Conservation (phyloP, 35 echinoderm and acorn worm species). For the Holothuria glaberrima region DNA sequence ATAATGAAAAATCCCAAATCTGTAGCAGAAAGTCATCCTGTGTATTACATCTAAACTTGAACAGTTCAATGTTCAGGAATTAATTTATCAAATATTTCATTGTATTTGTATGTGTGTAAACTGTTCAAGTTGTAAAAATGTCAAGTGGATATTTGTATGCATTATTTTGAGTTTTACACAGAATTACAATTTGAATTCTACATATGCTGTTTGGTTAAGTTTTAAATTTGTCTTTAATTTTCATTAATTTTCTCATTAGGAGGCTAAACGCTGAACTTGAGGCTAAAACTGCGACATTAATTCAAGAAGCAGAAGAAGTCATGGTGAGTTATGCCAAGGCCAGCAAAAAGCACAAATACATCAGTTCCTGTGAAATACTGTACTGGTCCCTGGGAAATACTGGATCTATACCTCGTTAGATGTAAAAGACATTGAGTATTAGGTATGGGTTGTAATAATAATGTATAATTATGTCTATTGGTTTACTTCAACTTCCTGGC, state of each 20-base stretch:
- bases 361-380: background rate
- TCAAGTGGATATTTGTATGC: background rate
- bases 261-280: constrained; percentile 94
- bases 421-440: too few relatives aligned
- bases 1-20: too few relatives aligned
- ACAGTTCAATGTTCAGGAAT: too few relatives aligned
- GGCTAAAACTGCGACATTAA: constrained; percentile 92
- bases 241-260: constrained; percentile 33
- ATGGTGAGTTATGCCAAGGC: constrained; percentile 72
- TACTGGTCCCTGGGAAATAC: background rate
- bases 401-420: background rate
- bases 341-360: background rate
- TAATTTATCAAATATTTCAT: too few relatives aligned
- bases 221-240: too few relatives aligned
- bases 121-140: background rate
- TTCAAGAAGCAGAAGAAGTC: constrained; percentile 92
- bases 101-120: too few relatives aligned
- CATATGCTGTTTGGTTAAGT: too few relatives aligned
- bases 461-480: background rate
- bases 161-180: too few relatives aligned
- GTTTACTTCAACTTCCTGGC: background rate
- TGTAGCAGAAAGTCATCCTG: too few relatives aligned
- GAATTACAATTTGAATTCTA: too few relatives aligned
- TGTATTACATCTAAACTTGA: too few relatives aligned
- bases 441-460: background rate